phyloP scores from a whole-genome alignment of 2,888 invertebrate genomes.

The Anagyrus pseudococci region DNA sequence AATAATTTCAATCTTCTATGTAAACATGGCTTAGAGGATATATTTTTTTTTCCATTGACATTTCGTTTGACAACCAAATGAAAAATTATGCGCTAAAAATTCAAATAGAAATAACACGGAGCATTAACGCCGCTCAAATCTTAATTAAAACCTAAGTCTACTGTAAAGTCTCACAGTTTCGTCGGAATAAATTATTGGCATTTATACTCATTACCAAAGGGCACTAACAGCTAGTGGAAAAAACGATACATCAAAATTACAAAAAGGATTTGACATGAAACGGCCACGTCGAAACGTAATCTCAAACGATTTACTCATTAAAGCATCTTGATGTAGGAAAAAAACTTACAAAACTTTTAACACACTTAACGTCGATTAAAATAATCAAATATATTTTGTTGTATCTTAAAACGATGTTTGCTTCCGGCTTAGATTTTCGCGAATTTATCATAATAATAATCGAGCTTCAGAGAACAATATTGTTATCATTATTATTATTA shows the following conservation, averaged over 20 bases:
- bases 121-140: too few species aligned
- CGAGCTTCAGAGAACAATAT: too few species aligned
- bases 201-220: constrained; percentile 15
- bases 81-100: constrained; percentile 14
- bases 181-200: constrained; percentile 36
- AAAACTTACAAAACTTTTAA: constrained; percentile 25
- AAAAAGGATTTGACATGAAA: too few species aligned
- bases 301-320: too few species aligned
- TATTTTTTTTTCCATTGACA: not conserved
- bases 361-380: constrained; percentile 27
- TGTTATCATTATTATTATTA: constrained; percentile 24
- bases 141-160: constrained; percentile 31
- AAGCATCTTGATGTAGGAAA: constrained; percentile 22
- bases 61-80: constrained; percentile 3
- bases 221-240: constrained; percentile 30
- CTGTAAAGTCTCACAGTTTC: constrained; percentile 37
- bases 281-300: too few species aligned
- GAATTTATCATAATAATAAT: constrained; percentile 24
- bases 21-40: constrained; percentile 12
- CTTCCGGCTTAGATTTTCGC: too few species aligned
- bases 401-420: too few species aligned
- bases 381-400: constrained; percentile 31
- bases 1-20: constrained; percentile 3
- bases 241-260: constrained; percentile 14
- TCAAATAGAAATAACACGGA: too few species aligned